phyloP scores from a whole-genome alignment of 2,888 invertebrate species.

The Meteorus colon region DNA sequence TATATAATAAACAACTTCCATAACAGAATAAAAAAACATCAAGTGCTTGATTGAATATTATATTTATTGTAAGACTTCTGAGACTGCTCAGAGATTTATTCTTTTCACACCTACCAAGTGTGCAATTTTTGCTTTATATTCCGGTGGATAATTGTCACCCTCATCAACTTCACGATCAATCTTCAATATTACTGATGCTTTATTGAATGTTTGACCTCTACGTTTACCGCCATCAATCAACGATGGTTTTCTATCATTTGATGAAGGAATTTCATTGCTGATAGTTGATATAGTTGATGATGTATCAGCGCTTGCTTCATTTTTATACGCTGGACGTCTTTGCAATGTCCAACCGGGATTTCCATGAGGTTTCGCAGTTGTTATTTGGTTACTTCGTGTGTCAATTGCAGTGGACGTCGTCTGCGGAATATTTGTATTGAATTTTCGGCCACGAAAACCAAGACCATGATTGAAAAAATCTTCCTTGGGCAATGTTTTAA shows the following conservation, averaged over 20 bases:
- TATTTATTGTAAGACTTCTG: no score
- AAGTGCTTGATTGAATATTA: no score
- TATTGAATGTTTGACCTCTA: conserved; percentile 60
- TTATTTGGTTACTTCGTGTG: conserved; percentile 27
- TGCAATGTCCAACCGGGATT: conserved; percentile 67
- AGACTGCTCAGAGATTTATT: no score
- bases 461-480: conserved; percentile 67
- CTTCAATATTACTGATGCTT: conserved; percentile 48
- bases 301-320: conserved; percentile 36
- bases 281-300: conserved; percentile 34
- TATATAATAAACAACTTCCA: neutral
- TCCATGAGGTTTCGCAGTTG: conserved; percentile 49
- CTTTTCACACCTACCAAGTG: conserved; percentile 62
- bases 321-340: conserved; percentile 56
- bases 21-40: no score
- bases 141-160: conserved; percentile 68
- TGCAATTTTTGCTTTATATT: conserved; percentile 67
- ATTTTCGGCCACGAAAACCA: conserved; percentile 66
- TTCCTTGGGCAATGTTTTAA: conserved; percentile 54
- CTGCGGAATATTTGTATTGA: conserved; percentile 36
- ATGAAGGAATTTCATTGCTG: conserved; percentile 57
- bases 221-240: conserved; percentile 33
- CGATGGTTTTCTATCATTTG: conserved; percentile 46
- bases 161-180: conserved; percentile 54
- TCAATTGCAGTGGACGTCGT: conserved; percentile 28